phyloP scores from a whole-genome alignment of 2,113 vertebrate species.

The Bufo bufo region DNA sequence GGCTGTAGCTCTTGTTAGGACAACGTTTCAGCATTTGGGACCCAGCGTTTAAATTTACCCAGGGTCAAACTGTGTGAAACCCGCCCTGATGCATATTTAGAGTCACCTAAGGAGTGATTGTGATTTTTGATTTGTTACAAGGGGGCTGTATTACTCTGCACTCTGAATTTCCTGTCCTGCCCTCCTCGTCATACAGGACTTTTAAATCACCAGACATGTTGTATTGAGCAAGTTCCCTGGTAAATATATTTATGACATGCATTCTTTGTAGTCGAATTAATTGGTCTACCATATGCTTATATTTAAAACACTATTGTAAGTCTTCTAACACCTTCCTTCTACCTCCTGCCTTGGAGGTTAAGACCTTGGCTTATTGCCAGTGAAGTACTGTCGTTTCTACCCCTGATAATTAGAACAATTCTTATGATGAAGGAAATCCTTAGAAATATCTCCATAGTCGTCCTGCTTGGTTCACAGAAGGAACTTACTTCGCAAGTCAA shows the following conservation, averaged over 20 bases:
- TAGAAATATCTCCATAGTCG: constrained; percentile 76
- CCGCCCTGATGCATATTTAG: background rate
- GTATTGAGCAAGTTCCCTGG: constrained; percentile 78
- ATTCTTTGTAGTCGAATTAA: constrained; percentile 81
- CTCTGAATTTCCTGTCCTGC: background rate
- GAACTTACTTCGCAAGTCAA: constrained; percentile 77
- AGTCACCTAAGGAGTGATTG: background rate
- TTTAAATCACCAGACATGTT: constrained; percentile 72
- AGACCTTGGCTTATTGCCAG: constrained; percentile 71
- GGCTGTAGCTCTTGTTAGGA: no score
- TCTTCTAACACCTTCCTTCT: constrained; percentile 74
- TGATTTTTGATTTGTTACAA: background rate
- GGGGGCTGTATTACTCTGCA: background rate
- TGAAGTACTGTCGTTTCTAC: constrained; percentile 69
- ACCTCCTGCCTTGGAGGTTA: constrained; percentile 74
- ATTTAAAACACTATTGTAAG: constrained; percentile 72
- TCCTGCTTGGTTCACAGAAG: constrained; percentile 68
- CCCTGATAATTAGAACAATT: constrained; percentile 73
- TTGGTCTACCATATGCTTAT: constrained; percentile 80
- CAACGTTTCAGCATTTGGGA: no score
- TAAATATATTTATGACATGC: constrained; percentile 82
- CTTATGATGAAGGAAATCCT: constrained; percentile 86
- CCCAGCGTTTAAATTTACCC: no score
- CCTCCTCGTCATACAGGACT: constrained; percentile 56
- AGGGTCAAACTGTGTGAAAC: no score